Conservation (phyloP, 2,113 vertebrate genomes). For the Aramus guarauna region DNA sequence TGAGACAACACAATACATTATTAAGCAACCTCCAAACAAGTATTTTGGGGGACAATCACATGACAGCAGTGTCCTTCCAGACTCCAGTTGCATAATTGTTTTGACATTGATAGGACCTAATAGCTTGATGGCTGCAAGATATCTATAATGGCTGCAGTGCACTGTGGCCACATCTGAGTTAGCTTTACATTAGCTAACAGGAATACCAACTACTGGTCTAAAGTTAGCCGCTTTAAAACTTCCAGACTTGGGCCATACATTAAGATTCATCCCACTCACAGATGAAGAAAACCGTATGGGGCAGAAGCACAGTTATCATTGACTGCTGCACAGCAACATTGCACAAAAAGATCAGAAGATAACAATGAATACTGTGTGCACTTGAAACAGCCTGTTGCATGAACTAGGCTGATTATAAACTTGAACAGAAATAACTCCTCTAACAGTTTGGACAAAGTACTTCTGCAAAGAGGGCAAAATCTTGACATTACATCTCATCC, state of each 20-base stretch:
- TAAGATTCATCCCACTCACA: neutral
- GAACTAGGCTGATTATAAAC: neutral
- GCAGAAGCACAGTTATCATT: neutral
- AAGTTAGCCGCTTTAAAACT: neutral
- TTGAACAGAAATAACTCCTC: neutral
- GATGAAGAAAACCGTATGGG: neutral
- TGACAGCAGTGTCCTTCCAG: neutral
- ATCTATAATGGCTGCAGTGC: neutral
- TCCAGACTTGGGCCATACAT: neutral
- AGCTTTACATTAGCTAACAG: neutral
- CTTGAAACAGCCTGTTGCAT: neutral
- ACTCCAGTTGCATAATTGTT: neutral
- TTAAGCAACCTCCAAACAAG: neutral
- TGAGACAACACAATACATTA: neutral
- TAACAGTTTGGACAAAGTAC: neutral
- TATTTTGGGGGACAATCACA: neutral
- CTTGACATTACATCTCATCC: neutral
- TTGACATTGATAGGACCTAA: neutral
- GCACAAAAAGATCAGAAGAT: neutral
- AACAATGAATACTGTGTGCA: fast-evolving
- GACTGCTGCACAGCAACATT: neutral
- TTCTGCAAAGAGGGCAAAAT: neutral
- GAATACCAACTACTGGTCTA: neutral
- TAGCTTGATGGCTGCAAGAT: neutral
- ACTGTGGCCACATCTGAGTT: neutral